These are phyloP conservation scores for Marasmarcha lunaedactyla DNA, from an alignment of 2,888 invertebrate genomes.

Conservation along the genomic window DNA sequence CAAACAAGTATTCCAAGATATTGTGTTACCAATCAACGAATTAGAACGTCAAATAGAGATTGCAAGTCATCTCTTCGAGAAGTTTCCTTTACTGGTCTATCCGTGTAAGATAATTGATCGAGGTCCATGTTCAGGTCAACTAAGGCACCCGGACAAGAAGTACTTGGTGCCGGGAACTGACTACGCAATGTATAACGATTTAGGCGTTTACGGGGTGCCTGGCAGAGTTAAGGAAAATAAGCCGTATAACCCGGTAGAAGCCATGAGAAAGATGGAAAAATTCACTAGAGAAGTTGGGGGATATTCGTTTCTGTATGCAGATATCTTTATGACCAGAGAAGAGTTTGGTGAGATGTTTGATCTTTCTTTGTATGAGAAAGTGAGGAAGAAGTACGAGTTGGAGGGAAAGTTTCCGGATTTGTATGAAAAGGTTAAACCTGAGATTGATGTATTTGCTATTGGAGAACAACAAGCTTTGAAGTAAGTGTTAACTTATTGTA, in stretches of 20 bases:
- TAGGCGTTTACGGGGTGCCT: conserved; percentile 78
- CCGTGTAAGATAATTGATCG: conserved; percentile 76
- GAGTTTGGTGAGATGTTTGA: conserved; percentile 80
- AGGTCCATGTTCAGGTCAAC: conserved; percentile 69
- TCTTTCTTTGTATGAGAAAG: conserved; percentile 71
- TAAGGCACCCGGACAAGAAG: conserved; percentile 64
- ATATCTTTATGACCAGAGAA: conserved; percentile 74
- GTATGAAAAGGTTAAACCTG: conserved; percentile 76
- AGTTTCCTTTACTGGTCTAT: conserved; percentile 76
- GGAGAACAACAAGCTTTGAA: conserved; percentile 38
- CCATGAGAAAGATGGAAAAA: conserved; percentile 78
- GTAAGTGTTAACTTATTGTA: conserved; percentile 10
- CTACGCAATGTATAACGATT: conserved; percentile 78
- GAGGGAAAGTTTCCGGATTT: conserved; percentile 73
- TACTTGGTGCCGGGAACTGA: conserved; percentile 74
- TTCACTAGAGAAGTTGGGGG: conserved; percentile 77
- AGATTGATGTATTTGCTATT: conserved; percentile 73
- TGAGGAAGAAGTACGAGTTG: conserved; percentile 70
- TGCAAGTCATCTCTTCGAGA: conserved; percentile 72
- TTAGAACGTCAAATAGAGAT: conserved; percentile 73
- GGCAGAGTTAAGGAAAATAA: conserved; percentile 71
- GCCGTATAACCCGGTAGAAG: conserved; percentile 72
- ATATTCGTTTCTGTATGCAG: conserved; percentile 77
- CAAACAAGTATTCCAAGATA: conserved; percentile 79
- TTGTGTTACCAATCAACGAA: conserved; percentile 74